Conservation (phyloP, 2,113 vertebrate species). For the Ranitomeya variabilis region DNA sequence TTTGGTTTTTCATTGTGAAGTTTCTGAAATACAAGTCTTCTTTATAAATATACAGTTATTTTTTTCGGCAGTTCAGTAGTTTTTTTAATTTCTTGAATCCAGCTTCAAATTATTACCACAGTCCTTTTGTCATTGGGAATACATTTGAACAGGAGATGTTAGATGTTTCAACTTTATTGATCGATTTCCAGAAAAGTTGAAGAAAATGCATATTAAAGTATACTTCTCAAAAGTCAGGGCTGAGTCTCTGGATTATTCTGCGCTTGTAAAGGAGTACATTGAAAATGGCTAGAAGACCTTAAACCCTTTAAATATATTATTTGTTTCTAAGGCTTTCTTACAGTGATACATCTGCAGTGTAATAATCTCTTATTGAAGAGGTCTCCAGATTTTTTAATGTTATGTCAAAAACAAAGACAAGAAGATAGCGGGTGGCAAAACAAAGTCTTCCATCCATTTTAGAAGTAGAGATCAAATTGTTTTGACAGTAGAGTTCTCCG, state of each 20-base stretch:
- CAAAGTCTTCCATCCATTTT: slow-evolving; percentile 50
- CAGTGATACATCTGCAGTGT: slow-evolving; percentile 55
- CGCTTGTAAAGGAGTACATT: slow-evolving; percentile 60
- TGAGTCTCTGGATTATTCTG: slow-evolving; percentile 58
- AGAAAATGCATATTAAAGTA: slow-evolving; percentile 61
- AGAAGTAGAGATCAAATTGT: slow-evolving; percentile 53
- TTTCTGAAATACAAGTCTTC: neutral
- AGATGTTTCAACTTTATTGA: slow-evolving; percentile 57
- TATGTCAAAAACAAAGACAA: slow-evolving; percentile 53
- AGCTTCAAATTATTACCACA: slow-evolving; percentile 51
- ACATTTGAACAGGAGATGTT: slow-evolving; percentile 60
- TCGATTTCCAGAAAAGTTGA: slow-evolving; percentile 60
- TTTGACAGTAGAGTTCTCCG: neutral
- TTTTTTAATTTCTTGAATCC: slow-evolving; percentile 55
- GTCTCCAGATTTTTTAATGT: slow-evolving; percentile 60
- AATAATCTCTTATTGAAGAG: slow-evolving; percentile 59
- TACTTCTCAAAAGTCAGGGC: slow-evolving; percentile 57
- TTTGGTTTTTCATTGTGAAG: neutral
- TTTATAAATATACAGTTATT: neutral
- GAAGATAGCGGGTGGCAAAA: slow-evolving; percentile 57
- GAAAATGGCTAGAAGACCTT: slow-evolving; percentile 60
- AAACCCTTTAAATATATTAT: slow-evolving; percentile 58
- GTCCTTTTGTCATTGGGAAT: slow-evolving; percentile 61
- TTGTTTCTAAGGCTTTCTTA: slow-evolving; percentile 59
- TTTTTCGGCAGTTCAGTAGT: slow-evolving; percentile 57